Evolutionary conservation across 2,113 vertebrate genomes (phyloP), one percentile per base, ranked within the genome.

Genomic region (Malurus cyaneus): DNA sequence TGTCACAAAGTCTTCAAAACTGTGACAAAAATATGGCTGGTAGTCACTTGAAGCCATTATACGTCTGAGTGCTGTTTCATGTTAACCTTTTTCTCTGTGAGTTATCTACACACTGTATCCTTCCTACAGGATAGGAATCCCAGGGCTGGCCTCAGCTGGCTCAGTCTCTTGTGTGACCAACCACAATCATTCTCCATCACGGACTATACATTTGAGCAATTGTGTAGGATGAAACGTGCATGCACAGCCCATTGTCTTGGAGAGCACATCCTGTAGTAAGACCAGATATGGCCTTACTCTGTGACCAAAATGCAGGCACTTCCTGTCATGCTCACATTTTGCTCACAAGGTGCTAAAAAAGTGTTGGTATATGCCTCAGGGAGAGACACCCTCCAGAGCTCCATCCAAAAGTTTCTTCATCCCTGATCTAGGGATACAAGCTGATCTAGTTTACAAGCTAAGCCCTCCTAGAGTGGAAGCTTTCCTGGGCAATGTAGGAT

Each of bases 401-500:
- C 29, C 13, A 67, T 76, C 21, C 12, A 52, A 24, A 85, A 60
- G 5, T 71, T 81, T 66, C 32, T 76, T 82, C 21, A 31, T 76
- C 31, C 14, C 31, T 92, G 60, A 62, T 31, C 8, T 16, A 61
- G 26, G 39, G 39, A 39, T 39, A 39, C 39, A 39, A 39, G 39
- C 31, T 92, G 56, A 62, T 31, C 8, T 16, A 61, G 28, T 65
- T 83, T 72, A 69, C 54, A 69, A 49, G 50, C 32, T 57, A 86
- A 91, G 32, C 11, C 69, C 16, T 7, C 1, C 16, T 17, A 34
- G 36, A 60, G 9, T 4, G 7, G 47, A 50, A 86, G 39, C 7
- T 64, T 74, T 67, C 44, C 11, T 12, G 19, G 7, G 9, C 18
- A 64, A 6, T 0, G 0, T 19, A 50, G 28, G n/a, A 18, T 73